Base-by-base conservation (phyloP, 2,888 invertebrate species). In the Parthenolecanium corni region DNA sequence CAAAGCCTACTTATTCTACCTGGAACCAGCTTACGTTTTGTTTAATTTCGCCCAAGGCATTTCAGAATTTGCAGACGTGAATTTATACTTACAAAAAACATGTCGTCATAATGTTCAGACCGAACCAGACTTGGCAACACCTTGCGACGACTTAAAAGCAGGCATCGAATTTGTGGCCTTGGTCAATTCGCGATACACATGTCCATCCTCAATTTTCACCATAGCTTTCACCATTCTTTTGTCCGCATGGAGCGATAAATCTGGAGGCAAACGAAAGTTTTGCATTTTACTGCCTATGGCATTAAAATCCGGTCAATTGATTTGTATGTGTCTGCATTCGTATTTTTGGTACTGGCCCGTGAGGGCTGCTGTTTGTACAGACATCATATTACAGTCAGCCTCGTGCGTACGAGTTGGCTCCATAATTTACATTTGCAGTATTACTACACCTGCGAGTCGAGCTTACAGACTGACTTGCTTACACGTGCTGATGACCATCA, bases 281-380 rank as follows among this genome's bases (percentile, higher is more conserved):
- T 38, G 66, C 51, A 57, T 67, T 16, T 61, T 65, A 21, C 11
- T 66, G 23, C 67, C 67, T 9, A 42, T 66, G 3, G 6, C 64
- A 16, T 66, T 67, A 2, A 67, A 68, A 46, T 40, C 68, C 1
- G 21, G 68, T 9, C 66, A 67, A 1, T 64, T 65, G 40, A 21
- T 66, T 1, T 64, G 67, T 1, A 61, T 65, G 46, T 25, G 67
- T 3, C 21, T 69, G 2, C 68, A 68, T 42, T 66, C 67, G 11
- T 67, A 66, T 58, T 69, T 64, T 54, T 67, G 66, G 65, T 56
- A 57, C 2, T 68, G 68, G 68, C 65, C 67, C 4, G 66, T 68
- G 21, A 31, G 24, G 12, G 5, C 31, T 2, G 52, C 52, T 9
- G 31, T 31, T 31, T 31, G 4, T 9, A 31, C 31, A 4, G 31